Conservation (phyloP, 2,797 vertebrate genomes). For the Channallabes apus region DNA sequence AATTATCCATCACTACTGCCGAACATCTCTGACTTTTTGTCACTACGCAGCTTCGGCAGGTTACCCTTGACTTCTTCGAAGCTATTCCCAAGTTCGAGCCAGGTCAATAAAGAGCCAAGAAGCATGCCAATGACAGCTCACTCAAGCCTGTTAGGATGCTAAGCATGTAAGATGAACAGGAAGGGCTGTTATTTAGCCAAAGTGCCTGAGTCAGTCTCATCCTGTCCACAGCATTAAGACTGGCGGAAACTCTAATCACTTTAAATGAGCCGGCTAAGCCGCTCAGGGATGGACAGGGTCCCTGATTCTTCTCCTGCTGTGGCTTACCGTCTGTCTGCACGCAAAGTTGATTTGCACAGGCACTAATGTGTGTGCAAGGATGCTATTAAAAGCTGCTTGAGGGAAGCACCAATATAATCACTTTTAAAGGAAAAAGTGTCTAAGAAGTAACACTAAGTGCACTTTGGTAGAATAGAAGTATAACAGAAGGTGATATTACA, state of each 20-base stretch:
- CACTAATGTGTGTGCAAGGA: slow-evolving; percentile 24
- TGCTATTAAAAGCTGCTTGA: slow-evolving; percentile 39
- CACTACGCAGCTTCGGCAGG: background rate
- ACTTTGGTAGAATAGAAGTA: background rate
- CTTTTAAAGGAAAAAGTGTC: background rate
- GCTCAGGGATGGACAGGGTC: slow-evolving; percentile 63
- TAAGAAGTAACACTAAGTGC: background rate
- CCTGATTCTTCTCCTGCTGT: slow-evolving; percentile 55
- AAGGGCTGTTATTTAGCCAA: slow-evolving; percentile 54
- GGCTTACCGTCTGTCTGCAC: slow-evolving; percentile 60
- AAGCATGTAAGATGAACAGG: slow-evolving; percentile 36
- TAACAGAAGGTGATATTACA: background rate
- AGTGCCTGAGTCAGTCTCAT: slow-evolving; percentile 53
- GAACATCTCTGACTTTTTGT: slow-evolving; percentile 33
- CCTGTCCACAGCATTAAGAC: slow-evolving; percentile 60
- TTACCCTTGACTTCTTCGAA: slow-evolving; percentile 25
- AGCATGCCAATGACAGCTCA: background rate
- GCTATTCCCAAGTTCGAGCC: slow-evolving; percentile 19
- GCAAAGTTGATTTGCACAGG: slow-evolving; percentile 61
- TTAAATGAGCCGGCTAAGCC: slow-evolving; percentile 63
- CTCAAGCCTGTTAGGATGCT: slow-evolving; percentile 40
- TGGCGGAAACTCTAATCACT: slow-evolving; percentile 63
- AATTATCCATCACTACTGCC: slow-evolving; percentile 42
- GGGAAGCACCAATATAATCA: slow-evolving; percentile 20
- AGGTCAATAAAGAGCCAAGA: slow-evolving; percentile 10